Conservation (phyloP, 2,888 invertebrate species). For the Drosophila infuscata region DNA sequence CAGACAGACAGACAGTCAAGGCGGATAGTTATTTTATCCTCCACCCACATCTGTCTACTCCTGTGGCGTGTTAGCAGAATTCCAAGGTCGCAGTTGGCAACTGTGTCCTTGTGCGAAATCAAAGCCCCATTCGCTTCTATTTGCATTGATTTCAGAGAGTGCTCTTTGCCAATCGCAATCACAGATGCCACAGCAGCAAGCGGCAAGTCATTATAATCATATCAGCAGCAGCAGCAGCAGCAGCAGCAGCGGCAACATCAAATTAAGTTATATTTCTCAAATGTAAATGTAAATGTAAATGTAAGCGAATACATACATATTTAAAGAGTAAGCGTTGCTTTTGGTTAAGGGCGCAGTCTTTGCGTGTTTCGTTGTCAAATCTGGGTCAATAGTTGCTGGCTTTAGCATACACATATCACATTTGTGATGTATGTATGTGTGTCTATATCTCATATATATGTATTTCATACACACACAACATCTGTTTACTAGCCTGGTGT, state of each 20-base stretch:
- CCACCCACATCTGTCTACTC: neutral
- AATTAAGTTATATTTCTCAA: slow-evolving; percentile 47
- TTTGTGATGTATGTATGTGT: neutral
- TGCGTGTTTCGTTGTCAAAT: slow-evolving; percentile 60
- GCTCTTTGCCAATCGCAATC: neutral
- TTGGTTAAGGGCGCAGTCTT: slow-evolving; percentile 13
- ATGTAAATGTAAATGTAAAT: slow-evolving; percentile 21
- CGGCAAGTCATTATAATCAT: neutral
- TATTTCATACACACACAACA: slow-evolving; percentile 11
- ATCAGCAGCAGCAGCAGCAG: neutral
- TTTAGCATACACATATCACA: slow-evolving; percentile 37
- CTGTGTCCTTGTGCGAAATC: slow-evolving; percentile 35
- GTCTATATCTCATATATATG: slow-evolving; percentile 55
- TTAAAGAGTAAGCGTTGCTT: slow-evolving; percentile 4
- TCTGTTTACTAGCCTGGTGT: neutral
- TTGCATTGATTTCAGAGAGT: slow-evolving; percentile 33
- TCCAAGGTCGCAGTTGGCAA: slow-evolving; percentile 46
- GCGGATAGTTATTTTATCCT: neutral
- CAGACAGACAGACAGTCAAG: neutral
- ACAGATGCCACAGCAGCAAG: slow-evolving; percentile 16
- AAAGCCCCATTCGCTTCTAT: slow-evolving; percentile 40
- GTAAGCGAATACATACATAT: slow-evolving; percentile 7
- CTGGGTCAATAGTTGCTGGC: slow-evolving; percentile 83
- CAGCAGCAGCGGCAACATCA: slow-evolving; percentile 35
- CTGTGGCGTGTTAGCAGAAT: slow-evolving; percentile 12